Base-by-base conservation (phyloP, 2,888 invertebrate genomes). In the Pyrrhosoma nymphula region DNA sequence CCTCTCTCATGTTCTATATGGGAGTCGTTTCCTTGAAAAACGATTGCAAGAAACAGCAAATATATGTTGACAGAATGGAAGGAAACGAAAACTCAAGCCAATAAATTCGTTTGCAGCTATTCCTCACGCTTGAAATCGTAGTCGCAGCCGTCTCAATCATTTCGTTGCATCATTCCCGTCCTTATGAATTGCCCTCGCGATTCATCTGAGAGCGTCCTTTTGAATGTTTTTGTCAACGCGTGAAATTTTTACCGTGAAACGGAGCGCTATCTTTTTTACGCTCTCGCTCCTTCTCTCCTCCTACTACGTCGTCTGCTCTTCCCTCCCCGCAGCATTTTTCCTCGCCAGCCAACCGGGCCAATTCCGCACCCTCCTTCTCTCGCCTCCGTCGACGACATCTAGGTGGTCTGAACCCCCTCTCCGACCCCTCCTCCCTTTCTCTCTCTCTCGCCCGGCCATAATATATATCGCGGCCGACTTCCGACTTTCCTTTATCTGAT, bases 391-490 rank as follows among this genome's bases (percentile, higher is more conserved):
- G 82, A 82, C 82, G 82, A 35, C 82, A 82, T 69, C 69, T 69
- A 69, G 69, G 69, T 69, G 69, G 20, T 69, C 69, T 69, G 26
- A 69, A 18, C 60, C 60, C 60, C 47, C 47, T 18, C 82, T 82
- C 23, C 26, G 4, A 0, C 14, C 39, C 39, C 88, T 8, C 4
- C 35, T 90, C 90, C n/a, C 26, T 20, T 60, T 63, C 91, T 56
- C 26, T 91, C 91, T 18, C 69, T 26, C 63, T 69, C 63, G 47
- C 75, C 69, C 47, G 23, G 69, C 63, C 39, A 55, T 93, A 93
- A 93, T 93, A 93, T 93, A 93, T 93, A 93, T 93, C 93, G 93
- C 55, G 69, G 69, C 69, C 93, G 69, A 93, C 93, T 93, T 93
- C 93, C 93, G 69, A 93, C 75, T 93, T 47, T 35, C 69, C 93